Evolutionary conservation across 2,113 vertebrate genomes (phyloP), one percentile per base, ranked within the genome.

Genomic region (Osmerus eperlanus): DNA sequence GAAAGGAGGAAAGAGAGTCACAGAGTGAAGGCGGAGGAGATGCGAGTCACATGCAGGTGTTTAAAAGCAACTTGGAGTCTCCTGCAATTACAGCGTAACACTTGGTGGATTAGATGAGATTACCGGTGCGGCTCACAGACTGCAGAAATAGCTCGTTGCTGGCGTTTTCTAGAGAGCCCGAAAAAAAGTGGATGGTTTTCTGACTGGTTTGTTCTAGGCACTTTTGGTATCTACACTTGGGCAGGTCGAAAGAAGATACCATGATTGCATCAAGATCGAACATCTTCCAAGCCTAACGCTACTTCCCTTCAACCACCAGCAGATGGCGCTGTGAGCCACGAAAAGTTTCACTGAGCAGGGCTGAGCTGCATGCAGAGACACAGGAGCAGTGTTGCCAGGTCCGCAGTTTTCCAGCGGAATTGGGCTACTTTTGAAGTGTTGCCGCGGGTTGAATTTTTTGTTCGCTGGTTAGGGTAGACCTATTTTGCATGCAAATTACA

Each of bases 1-100:
- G 29, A 32, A 5, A 32, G 2, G 5, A 55, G 5, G 29, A 54
- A 13, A 53, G 19, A 41, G 55, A 1, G 51, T 67, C 78, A 62
- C 71, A 73, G 63, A 56, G 77, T 75, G 72, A 21, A 58, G 63
- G 65, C 47, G 55, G 62, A 64, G 67, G 54, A 66, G 73, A 81
- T 75, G 32, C 65, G 66, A 78, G 71, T 81, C 80, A 73, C 78
- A 61, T 63, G 80, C 66, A 5, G 56, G 15, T 47, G 13, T 28
- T 25, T 25, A 25, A 63, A 21, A 28, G n/a, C 21, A 32, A 53
- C n/a, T 41, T 72, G 41, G n/a, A 6, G 25, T 29, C 61, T 63
- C 29, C 25, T 6, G 11, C 4, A 63, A 51, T 66, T 21, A 66
- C 18, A 65, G 64, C 16, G n/a, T 32, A 4, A 3, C 3, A 32